Base-by-base conservation (phyloP, 2,888 invertebrate species). In the Deilephila porcellus region DNA sequence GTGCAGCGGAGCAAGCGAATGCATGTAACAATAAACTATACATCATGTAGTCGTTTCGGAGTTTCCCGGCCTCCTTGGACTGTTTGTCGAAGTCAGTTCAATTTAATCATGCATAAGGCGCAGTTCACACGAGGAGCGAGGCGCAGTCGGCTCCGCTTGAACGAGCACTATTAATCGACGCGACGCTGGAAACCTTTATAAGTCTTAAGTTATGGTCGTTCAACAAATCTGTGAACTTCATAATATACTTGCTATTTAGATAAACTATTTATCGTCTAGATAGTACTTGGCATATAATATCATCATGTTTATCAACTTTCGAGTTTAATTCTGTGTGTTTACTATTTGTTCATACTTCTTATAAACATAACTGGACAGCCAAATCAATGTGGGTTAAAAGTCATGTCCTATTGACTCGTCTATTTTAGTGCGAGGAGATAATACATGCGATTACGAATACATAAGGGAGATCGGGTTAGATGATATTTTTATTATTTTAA, bases 21-120 rank as follows among this genome's bases (percentile, higher is more conserved):
- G 34, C 34, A 75, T 77, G 73, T 77, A 80, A 82, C 77, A 82
- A 82, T 83, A 79, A 80, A 78, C 76, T 74, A 72, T 77, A 76
- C 75, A 74, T 78, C 75, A 82, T 73, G 71, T 76, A 74, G 59
- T 45, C 32, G 70, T 63, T 76, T 76, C 70, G 70, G 70, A 71
- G 37, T 72, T 73, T 72, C 76, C 76, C 53, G 79, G 77, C 77
- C 76, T 78, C 81, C 81, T 83, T 83, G 79, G 59, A 75, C 73
- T 7, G 14, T 29, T 25, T 19, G 59, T 32, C 77, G 67, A 20
- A 37, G 70, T 70, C 25, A 29, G 8, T 70, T 53, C 25, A 53
- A 53, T 52, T 70, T 70, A 29, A 25, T 11, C 7, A 25, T 29
- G 29, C 14, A 8, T 70, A 70, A 52, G 70, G 70, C 17, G n/a